A percentile compares a stretch with the other conserved stretches of the same genome.
These are phyloP conservation scores for Heliconius himera DNA, from an alignment of 1,140 invertebrate species.

Conservation along the genomic window DNA sequence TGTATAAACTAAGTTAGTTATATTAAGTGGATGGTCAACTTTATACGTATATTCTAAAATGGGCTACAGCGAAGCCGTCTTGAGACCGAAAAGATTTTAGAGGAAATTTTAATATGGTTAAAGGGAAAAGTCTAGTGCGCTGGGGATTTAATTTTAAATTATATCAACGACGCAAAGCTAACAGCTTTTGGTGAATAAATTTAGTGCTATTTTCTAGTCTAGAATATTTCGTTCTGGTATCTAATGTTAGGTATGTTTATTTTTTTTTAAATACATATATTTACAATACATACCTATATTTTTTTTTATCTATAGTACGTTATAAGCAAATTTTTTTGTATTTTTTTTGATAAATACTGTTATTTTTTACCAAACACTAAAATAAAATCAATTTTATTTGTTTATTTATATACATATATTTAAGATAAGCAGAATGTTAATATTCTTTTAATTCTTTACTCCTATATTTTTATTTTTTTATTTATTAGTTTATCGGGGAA, in stretches of 20 bases:
- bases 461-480: no score
- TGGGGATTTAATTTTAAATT: constrained; percentile 42
- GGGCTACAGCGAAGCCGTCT: constrained; percentile 37
- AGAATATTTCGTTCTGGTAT: neutral
- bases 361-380: no score
- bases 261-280: neutral
- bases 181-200: constrained; percentile 7
- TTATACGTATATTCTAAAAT: constrained; percentile 42
- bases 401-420: no score
- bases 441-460: no score
- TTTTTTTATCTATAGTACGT: no score
- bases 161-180: constrained; percentile 33
- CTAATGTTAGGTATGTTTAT: neutral
- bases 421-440: no score
- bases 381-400: no score
- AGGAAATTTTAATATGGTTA: constrained; percentile 55
- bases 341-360: no score
- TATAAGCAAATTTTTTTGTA: no score
- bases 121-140: constrained; percentile 30
- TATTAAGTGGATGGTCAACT: neutral
- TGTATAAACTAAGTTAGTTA: neutral
- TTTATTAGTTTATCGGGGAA: neutral
- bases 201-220: constrained; percentile 7
- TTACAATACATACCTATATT: no score
- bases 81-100: constrained; percentile 42